Conservation (phyloP, 1,140 invertebrate species). For the Temnothorax nylanderi region DNA sequence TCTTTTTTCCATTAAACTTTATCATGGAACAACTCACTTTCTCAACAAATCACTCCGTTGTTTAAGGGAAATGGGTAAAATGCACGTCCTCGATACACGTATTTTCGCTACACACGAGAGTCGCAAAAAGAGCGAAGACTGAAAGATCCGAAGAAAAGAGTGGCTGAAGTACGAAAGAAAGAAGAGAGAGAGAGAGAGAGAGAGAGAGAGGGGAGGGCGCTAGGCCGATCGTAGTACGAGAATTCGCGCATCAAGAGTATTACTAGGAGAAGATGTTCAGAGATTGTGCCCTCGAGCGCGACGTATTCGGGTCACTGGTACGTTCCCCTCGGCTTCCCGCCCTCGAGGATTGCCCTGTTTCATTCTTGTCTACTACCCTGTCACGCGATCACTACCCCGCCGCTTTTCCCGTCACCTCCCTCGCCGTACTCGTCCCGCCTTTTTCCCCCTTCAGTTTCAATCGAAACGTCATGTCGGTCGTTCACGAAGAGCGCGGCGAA, state of each 20-base stretch:
- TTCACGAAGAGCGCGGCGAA: conserved; percentile 18
- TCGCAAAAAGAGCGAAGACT: neutral
- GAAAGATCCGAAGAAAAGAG: neutral
- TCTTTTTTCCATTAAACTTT: neutral
- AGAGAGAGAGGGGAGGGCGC: neutral
- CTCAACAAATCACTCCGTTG: neutral
- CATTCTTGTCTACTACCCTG: conserved; percentile 47
- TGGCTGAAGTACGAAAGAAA: neutral
- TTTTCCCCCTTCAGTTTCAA: conserved; percentile 44
- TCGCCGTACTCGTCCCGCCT: neutral
- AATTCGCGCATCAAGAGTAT: conserved; percentile 79
- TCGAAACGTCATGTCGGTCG: conserved; percentile 60
- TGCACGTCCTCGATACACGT: neutral
- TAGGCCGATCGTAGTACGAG: conserved; percentile 62
- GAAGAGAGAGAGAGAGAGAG: neutral
- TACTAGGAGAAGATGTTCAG: conserved; percentile 83
- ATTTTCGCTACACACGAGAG: neutral
- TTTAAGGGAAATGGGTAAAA: neutral
- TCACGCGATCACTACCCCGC: neutral
- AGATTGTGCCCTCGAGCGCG: conserved; percentile 81
- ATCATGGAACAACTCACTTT: neutral
- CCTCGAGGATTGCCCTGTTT: conserved; percentile 35
- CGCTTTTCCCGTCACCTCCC: neutral
- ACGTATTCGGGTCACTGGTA: conserved; percentile 74
- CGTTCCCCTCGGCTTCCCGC: conserved; percentile 52